Evolutionary conservation across 2,113 vertebrate genomes (phyloP).

Genomic region (Scartelaos histophorus): DNA sequence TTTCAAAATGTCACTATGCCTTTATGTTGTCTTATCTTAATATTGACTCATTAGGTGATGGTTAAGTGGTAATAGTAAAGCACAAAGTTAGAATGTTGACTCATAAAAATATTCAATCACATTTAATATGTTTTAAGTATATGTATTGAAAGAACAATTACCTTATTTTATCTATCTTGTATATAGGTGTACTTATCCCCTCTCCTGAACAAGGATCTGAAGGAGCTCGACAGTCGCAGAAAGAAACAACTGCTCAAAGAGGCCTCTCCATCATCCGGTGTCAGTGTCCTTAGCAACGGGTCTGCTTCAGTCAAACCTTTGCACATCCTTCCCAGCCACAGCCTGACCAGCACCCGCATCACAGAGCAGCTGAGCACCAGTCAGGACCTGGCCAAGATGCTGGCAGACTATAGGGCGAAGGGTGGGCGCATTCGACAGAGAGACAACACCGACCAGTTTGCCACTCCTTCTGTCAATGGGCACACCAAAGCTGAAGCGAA

Average conservation of each 20-base stretch:
- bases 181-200: conserved; percentile 88
- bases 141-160: background rate
- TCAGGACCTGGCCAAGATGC: conserved; percentile 86
- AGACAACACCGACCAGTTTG: conserved; percentile 82
- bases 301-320: conserved; percentile 70
- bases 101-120: background rate
- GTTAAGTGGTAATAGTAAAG: background rate
- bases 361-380: conserved; percentile 84
- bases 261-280: conserved; percentile 76
- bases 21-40: background rate
- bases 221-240: conserved; percentile 86
- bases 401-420: conserved; percentile 92
- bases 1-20: no score
- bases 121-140: background rate
- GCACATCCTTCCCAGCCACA: conserved; percentile 86
- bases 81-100: background rate
- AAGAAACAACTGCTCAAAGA: conserved; percentile 93
- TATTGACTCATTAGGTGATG: background rate
- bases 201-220: conserved; percentile 91
- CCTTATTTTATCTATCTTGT: background rate
- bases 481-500: conserved; percentile 60
- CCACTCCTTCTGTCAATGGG: conserved; percentile 30
- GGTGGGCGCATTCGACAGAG: conserved; percentile 89
- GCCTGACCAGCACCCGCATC: conserved; percentile 86
- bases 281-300: conserved; percentile 76